Base-by-base conservation (phyloP, 2,888 invertebrate species). In the Glyphotaelius pellucidus region DNA sequence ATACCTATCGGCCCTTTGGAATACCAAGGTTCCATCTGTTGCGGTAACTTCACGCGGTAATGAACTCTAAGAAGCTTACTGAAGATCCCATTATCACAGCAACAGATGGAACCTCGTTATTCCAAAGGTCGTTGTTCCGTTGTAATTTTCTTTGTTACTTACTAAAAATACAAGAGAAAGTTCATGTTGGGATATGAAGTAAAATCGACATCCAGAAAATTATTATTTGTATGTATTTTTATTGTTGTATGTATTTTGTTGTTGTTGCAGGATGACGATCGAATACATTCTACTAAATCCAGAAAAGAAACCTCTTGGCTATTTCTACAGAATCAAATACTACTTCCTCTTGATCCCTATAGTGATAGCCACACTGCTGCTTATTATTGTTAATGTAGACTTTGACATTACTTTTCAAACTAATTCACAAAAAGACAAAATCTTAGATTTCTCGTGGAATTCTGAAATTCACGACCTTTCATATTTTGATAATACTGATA, bases 311-410 rank as follows among this genome's bases (percentile, higher is more conserved):
- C 85, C 88, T 32, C 25, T 30, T 1, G 52, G 30, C 3, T 80
- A 92, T 81, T 86, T 90, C 32, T 93, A 94, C 90, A 95, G 95
- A 31, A 95, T 95, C 91, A 95, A 95, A 94, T 96, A 95, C 94
- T 93, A 95, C 83, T 95, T 96, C 93, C 94, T 96, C 89, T 94
- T 95, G 42, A 95, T 95, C 42, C 94, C 95, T 15, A 93, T 95
- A 79, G 95, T 95, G 93, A 95, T 95, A 89, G 95, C 95, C 94
- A 95, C 95, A 93, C 94, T 95, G 92, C 93, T 96, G 30, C 93
- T 96, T 31, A 94, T 96, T 80, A 94, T 95, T 84, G 94, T 95
- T 92, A 95, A 94, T 93, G 95, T 95, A 94, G 94, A 94, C 93
- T 94, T 94, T 67, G 94, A 95, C 67, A 94, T 95, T 91, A 94